phyloP scores from a whole-genome alignment of 1,140 invertebrate genomes.

The Doryteuthis pealeii region DNA sequence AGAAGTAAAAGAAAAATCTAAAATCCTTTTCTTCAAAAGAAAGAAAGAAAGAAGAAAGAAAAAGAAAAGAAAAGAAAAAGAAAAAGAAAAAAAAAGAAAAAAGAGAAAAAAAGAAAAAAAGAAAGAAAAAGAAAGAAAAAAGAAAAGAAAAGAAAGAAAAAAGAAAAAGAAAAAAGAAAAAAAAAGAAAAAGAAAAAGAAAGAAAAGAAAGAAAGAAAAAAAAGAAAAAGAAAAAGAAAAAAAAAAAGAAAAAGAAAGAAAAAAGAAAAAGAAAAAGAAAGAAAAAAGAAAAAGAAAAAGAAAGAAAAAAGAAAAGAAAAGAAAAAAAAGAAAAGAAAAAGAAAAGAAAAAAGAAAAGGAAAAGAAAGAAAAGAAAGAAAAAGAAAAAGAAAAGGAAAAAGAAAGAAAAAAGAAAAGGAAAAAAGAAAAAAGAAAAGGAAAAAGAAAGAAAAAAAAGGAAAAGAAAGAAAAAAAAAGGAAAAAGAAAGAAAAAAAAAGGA shows the following conservation, averaged over 20 bases:
- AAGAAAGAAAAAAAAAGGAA: background rate
- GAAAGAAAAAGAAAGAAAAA: background rate
- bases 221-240: background rate
- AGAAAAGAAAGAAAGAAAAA: constrained; percentile 12
- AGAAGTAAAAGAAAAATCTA: no score
- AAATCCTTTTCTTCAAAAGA: no score
- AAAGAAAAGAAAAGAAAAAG: background rate
- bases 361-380: background rate
- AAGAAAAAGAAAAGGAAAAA: background rate
- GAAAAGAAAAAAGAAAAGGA: background rate
- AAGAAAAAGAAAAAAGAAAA: background rate
- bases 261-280: background rate
- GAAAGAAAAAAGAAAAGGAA: background rate
- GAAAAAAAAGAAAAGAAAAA: background rate
- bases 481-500: background rate
- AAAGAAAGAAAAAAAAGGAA: constrained; percentile 10
- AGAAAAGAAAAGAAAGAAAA: background rate
- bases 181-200: background rate
- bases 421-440: background rate
- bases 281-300: background rate
- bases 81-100: background rate
- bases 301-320: background rate
- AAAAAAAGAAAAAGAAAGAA: background rate
- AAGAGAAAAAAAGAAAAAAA: background rate
- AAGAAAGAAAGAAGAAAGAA: no score